Base-by-base conservation (phyloP, 2,888 invertebrate species). In the Sarcophaga caerulescens region DNA sequence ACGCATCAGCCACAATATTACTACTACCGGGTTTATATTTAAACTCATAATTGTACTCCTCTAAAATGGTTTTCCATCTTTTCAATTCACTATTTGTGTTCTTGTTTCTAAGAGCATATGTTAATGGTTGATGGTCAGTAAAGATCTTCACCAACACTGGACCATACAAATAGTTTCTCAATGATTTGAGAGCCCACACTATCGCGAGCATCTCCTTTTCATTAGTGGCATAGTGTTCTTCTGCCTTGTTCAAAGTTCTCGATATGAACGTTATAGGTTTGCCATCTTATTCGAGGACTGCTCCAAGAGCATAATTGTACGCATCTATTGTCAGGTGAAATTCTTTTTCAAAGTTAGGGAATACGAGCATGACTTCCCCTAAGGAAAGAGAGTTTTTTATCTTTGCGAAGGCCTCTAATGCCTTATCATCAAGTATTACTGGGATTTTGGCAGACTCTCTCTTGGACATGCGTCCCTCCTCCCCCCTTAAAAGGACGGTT, bases 301-400 rank as follows among this genome's bases (percentile, higher is more conserved):
- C 87, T 2, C 87, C 81, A 19, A 87, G 19, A 6, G 85, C 85
- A 68, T 69, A 77, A 10, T 84, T 52, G 14, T 85, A 86, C 5
- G 85, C 87, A 57, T 88, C 78, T 0, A 86, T 88, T n/a, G 87
- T 85, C 11, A 88, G 25, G 0, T 85, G 66, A 6, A 85, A 88
- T 12, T 23, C 44, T 65, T 88, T 78, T 23, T 77, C 57, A 52
- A 76, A 88, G 52, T 87, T 63, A 10, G 85, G 86, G n/a, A 82
- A 70, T n/a, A 70, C 70, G 52, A 87, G 74, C 21, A 85, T 21
- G 5, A 79, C 35, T n/a, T 87, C 84, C 10, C 74, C 69, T 68
- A 76, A 75, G 25, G 62, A 70, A 14, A 87, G n/a, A 19, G 81
- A 74, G 57, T 75, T 81, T 68, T 84, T 87, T 77, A 87, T 4